Evolutionary conservation across 2,888 invertebrate genomes (phyloP).

Genomic region (Blera fallax): DNA sequence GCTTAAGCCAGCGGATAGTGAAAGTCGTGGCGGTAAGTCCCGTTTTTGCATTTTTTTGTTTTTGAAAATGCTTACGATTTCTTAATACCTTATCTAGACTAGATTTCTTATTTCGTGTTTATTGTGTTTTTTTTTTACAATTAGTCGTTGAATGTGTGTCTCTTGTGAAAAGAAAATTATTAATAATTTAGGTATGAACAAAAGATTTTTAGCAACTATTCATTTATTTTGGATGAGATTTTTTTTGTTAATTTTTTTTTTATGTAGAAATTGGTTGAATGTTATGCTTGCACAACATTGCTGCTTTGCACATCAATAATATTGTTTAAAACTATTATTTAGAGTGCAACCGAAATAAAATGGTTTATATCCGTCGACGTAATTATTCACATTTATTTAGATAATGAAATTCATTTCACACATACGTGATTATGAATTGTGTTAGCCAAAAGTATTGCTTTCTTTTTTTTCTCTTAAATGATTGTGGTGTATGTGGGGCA

Average conservation of each 20-base stretch:
- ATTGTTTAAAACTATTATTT: not conserved
- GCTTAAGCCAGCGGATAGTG: constrained; percentile 99
- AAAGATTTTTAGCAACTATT: not conserved
- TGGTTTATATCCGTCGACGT: not conserved
- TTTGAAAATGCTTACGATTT: constrained; percentile 15
- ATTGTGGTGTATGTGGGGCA: constrained; percentile 2
- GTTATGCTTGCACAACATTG: constrained; percentile 69
- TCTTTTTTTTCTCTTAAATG: not conserved
- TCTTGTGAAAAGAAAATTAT: constrained; percentile 12
- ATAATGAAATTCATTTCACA: constrained; percentile 56
- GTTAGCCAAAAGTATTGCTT: not conserved
- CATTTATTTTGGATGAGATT: constrained; percentile 40
- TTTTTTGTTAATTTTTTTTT: constrained; percentile 3
- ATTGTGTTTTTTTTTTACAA: constrained; percentile 6
- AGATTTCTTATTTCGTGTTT: constrained; percentile 31
- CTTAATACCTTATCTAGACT: not conserved
- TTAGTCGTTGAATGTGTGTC: constrained; percentile 56
- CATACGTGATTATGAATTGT: constrained; percentile 53
- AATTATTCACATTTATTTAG: constrained; percentile 10
- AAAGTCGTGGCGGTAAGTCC: constrained; percentile 97
- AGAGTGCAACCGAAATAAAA: constrained; percentile 1
- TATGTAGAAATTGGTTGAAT: constrained; percentile 64
- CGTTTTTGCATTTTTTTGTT: too few species aligned
- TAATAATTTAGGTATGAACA: not conserved
- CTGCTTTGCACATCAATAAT: constrained; percentile 63